Evolutionary conservation across 2,888 invertebrate genomes (phyloP).

Genomic region (Sesamia inferens): DNA sequence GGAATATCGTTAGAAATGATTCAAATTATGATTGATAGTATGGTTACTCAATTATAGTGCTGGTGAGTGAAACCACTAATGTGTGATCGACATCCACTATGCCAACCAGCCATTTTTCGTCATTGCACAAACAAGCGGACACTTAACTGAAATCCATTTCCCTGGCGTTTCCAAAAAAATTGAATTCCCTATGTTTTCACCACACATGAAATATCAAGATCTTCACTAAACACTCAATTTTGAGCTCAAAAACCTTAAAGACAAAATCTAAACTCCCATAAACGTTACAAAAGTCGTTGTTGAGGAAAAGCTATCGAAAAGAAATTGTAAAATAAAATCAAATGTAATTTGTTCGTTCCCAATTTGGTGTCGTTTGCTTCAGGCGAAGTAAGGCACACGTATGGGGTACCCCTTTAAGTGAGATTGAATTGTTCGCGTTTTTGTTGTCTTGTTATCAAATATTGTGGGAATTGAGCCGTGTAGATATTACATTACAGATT

Average conservation of each 20-base stretch:
- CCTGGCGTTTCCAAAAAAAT: conserved; percentile 13
- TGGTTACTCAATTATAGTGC: not conserved
- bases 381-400: conserved; percentile 48
- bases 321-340: conserved; percentile 88
- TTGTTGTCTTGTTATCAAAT: conserved; percentile 57
- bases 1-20: not conserved
- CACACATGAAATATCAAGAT: conserved; percentile 54
- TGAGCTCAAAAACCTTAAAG: not conserved
- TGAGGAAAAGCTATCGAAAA: conserved; percentile 75
- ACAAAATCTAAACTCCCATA: conserved; percentile 39
- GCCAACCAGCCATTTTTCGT: not conserved
- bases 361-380: conserved; percentile 73
- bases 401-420: conserved; percentile 71
- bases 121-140: not conserved
- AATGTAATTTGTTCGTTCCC: conserved; percentile 84
- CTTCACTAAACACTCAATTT: not conserved
- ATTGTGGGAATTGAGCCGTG: conserved; percentile 59
- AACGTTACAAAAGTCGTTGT: conserved; percentile 55
- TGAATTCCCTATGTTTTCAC: conserved; percentile 67
- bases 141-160: not conserved
- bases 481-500: conserved; percentile 39
- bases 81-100: not conserved
- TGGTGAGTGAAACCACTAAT: not conserved
- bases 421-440: conserved; percentile 78
- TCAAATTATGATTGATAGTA: not conserved